These are phyloP conservation scores for Phymanthus crucifer DNA, from an alignment of 92 coral and sea anemone species.

Conservation along the genomic window DNA sequence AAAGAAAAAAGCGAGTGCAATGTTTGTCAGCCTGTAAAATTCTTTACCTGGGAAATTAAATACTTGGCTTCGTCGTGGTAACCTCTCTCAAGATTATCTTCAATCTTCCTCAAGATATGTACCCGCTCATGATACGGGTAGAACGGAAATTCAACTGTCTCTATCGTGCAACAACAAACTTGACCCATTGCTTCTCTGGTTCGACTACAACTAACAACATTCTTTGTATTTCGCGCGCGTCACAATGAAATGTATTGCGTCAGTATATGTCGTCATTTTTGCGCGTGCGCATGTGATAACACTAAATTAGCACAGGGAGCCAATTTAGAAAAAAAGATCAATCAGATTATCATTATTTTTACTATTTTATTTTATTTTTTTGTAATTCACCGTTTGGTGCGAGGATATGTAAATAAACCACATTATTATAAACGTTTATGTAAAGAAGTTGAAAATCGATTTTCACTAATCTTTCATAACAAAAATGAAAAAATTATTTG, in stretches of 20 bases:
- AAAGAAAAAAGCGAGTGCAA: too few species aligned
- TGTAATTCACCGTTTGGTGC: too few species aligned
- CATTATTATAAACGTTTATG: too few species aligned
- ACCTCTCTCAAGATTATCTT: constrained; percentile 7
- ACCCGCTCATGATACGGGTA: constrained; percentile 18
- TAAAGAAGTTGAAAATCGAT: too few species aligned
- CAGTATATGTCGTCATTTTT: neutral
- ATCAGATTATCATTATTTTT: too few species aligned
- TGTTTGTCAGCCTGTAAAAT: neutral
- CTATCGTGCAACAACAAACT: constrained; percentile 6
- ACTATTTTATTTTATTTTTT: too few species aligned
- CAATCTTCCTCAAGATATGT: neutral
- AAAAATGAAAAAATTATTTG: too few species aligned
- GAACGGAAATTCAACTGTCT: neutral
- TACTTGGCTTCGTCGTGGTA: constrained; percentile 4
- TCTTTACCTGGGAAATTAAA: constrained; percentile 6
- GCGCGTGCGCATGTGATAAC: neutral
- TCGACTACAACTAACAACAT: neutral
- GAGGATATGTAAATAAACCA: too few species aligned
- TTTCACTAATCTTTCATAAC: too few species aligned
- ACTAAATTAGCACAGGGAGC: too few species aligned
- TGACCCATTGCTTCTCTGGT: constrained; percentile 5
- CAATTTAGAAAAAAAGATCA: neutral
- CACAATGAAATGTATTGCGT: constrained; percentile 3
- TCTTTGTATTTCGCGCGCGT: constrained; percentile 6